Evolutionary conservation across 30 jellyfish, hydroid and myxozoan species (phyloP), one percentile per base, ranked within the genome.

Genomic region (Cassiopea xamachana): DNA sequence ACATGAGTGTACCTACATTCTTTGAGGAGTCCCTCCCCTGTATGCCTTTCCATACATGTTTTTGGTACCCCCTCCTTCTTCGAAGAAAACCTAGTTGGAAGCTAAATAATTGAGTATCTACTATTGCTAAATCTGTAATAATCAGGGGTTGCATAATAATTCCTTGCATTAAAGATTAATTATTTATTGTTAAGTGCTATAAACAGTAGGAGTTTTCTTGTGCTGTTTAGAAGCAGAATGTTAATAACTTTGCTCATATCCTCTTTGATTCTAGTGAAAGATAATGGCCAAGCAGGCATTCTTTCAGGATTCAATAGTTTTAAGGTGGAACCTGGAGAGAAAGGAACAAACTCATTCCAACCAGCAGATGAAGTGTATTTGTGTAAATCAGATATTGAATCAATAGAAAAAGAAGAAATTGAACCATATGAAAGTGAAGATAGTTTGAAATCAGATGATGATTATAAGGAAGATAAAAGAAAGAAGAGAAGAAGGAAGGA

Each of bases 401-500:
- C 51, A 71, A 50, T 14, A 18, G 80, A 9, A 17, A 71, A 39
- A 2, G 0, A 19, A 15, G 80, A 71, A 39, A 71, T 43, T 18
- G 51, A 27, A 3, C 55, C 2, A 7, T 71, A 18, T 43, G 59
- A 17, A 17, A 75, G 70, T 47, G 19, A 75, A 39, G 43, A 50
- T 46, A 77, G 75, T 77, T 47, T 73, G 4, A 64, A 77, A 48
- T 46, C 51, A 55, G 77, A 75, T 46, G 62, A 80, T 6, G 27
- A n/a, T 64, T 15, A 71, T 8, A 71, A 16, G 15, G 6, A 71
- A 39, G 51, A 50, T 19, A 60, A 83, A 60, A 84, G 48, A 69
- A 71, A 72, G 55, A 50, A 84, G 85, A 72, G 71, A 67, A 7
- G 46, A 55, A 83, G 49, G 80, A 84, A 84, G 85, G 15, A 80